These are phyloP conservation scores for Anodontia alba DNA, from an alignment of 2,888 invertebrate species.

Conservation along the genomic window DNA sequence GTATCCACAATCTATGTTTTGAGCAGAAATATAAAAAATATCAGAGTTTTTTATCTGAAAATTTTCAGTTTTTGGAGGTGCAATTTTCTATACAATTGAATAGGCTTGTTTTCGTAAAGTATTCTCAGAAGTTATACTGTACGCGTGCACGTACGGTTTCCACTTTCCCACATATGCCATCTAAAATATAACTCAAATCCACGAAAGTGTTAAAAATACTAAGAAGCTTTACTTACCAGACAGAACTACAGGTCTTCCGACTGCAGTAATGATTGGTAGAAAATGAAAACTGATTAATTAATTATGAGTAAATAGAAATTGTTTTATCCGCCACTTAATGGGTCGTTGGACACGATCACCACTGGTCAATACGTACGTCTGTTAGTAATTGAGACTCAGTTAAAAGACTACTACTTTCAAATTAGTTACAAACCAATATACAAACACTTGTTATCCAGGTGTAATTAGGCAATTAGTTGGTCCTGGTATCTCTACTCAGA, in stretches of 20 bases:
- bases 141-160: no score
- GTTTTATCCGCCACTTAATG: background rate
- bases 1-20: no score
- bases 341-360: background rate
- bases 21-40: no score
- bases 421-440: background rate
- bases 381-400: background rate
- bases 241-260: background rate
- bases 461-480: background rate
- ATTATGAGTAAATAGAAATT: background rate
- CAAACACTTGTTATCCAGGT: background rate
- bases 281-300: background rate
- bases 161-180: background rate
- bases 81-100: no score
- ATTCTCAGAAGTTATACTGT: no score
- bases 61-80: no score
- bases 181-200: background rate
- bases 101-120: no score
- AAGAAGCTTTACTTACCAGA: background rate
- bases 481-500: background rate
- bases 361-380: background rate
- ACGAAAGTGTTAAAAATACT: background rate
- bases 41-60: no score
- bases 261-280: background rate
- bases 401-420: background rate